Evolutionary conservation across 23 tunicate genomes (phyloP).

Genomic region (Halocynthia aurantium): DNA sequence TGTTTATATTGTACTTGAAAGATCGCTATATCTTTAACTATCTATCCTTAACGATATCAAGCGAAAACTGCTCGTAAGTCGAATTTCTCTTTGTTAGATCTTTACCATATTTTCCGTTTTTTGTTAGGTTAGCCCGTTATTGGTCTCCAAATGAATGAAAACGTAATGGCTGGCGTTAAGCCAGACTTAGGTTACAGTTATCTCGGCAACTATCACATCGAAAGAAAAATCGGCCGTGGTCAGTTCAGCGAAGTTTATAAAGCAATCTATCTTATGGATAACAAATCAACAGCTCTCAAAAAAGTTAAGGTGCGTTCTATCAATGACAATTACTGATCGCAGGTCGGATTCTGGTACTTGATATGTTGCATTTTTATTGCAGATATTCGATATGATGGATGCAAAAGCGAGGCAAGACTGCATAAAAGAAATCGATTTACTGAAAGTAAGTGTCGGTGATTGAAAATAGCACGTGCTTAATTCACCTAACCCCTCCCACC

Average conservation of each 20-base stretch:
- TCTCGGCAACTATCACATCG: constrained; percentile 70
- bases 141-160: too few species aligned
- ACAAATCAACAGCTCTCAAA: constrained; percentile 82
- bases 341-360: not conserved
- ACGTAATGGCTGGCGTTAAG: not conserved
- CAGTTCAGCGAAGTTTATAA: constrained; percentile 94
- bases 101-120: too few species aligned
- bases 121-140: too few species aligned
- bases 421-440: constrained; percentile 91
- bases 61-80: too few species aligned
- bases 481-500: not conserved
- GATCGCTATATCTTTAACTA: too few species aligned
- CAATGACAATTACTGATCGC: not conserved
- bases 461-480: not conserved
- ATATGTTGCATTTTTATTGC: not conserved
- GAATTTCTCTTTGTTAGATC: too few species aligned
- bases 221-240: constrained; percentile 89
- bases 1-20: too few species aligned
- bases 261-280: constrained; percentile 68
- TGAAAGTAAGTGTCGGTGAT: constrained; percentile 54
- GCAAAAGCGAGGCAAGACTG: constrained; percentile 97
- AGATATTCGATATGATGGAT: constrained; percentile 99
- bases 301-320: constrained; percentile 63
- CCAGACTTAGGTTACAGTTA: constrained; percentile 66
- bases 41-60: too few species aligned